Evolutionary conservation across 2,888 invertebrate species (phyloP).

Genomic region (Phalera bucephala): DNA sequence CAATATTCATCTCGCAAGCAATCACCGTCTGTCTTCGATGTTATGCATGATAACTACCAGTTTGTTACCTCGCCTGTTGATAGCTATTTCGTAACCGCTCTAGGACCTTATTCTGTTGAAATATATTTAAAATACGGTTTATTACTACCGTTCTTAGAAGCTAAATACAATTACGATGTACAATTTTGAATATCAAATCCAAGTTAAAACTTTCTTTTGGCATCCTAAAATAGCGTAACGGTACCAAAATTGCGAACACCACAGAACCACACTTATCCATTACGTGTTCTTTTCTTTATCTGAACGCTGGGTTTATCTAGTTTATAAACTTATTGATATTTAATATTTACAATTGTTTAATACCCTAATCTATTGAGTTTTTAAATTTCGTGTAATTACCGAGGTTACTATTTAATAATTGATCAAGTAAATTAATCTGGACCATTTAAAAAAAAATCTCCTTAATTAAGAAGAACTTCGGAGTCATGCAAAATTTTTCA

Average conservation of each 20-base stretch:
- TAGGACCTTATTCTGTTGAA: neutral
- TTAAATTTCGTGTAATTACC: too few relatives aligned
- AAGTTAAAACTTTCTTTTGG: neutral
- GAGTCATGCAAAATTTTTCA: too few relatives aligned
- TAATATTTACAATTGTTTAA: too few relatives aligned
- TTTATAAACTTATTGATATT: too few relatives aligned
- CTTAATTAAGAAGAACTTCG: too few relatives aligned
- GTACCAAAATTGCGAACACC: slow-evolving; percentile 4
- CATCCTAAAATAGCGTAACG: slow-evolving; percentile 5
- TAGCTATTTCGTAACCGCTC: neutral
- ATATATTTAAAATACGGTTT: neutral
- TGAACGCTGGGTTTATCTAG: too few relatives aligned
- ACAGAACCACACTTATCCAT: neutral
- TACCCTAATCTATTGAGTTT: too few relatives aligned
- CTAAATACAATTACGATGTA: neutral
- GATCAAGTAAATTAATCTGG: too few relatives aligned
- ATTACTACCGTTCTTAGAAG: neutral
- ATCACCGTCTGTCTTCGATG: slow-evolving; percentile 3
- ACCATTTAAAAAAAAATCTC: too few relatives aligned
- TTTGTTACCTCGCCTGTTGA: slow-evolving; percentile 9
- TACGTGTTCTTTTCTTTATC: too few relatives aligned
- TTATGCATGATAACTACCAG: slow-evolving; percentile 11
- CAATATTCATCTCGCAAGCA: slow-evolving; percentile 14
- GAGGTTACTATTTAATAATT: too few relatives aligned
- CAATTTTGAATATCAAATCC: neutral